A percentile compares a stretch with the other conserved stretches of the same genome.
Conservation (phyloP, 2,888 invertebrate species). For the Operophtera brumata region DNA sequence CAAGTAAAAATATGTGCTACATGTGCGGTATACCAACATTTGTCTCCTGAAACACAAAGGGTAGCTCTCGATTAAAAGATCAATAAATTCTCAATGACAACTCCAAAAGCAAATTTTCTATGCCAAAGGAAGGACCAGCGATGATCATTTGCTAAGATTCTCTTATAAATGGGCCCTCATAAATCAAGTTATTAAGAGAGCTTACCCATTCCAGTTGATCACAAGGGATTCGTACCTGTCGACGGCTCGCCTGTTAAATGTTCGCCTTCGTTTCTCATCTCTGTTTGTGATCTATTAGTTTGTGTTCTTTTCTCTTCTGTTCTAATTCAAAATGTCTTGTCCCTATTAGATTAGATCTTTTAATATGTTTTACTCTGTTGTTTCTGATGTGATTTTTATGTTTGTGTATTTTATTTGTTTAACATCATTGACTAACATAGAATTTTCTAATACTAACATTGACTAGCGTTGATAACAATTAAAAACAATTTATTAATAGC, state of each 20-base stretch:
- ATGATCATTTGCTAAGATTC: slow-evolving; percentile 9
- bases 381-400: slow-evolving; percentile 22
- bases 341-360: slow-evolving; percentile 33
- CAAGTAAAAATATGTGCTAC: neutral
- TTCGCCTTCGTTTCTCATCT: slow-evolving; percentile 43
- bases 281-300: slow-evolving; percentile 45
- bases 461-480: slow-evolving; percentile 9
- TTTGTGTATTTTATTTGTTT: slow-evolving; percentile 16
- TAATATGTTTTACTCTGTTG: slow-evolving; percentile 21
- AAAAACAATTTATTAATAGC: neutral
- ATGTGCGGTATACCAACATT: slow-evolving; percentile 12
- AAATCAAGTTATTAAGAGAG: slow-evolving; percentile 29
- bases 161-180: slow-evolving; percentile 10
- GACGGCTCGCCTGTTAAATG: slow-evolving; percentile 50
- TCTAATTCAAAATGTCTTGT: slow-evolving; percentile 15
- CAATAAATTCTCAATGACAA: neutral
- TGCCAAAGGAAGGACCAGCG: neutral
- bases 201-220: slow-evolving; percentile 31
- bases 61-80: slow-evolving; percentile 27
- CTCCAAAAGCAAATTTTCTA: neutral
- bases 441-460: slow-evolving; percentile 9
- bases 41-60: slow-evolving; percentile 28
- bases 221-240: slow-evolving; percentile 43
- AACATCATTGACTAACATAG: slow-evolving; percentile 4
- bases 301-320: slow-evolving; percentile 35